These are phyloP conservation scores for Pyrrhosoma nymphula DNA, from an alignment of 2,888 invertebrate species.

Conservation along the genomic window DNA sequence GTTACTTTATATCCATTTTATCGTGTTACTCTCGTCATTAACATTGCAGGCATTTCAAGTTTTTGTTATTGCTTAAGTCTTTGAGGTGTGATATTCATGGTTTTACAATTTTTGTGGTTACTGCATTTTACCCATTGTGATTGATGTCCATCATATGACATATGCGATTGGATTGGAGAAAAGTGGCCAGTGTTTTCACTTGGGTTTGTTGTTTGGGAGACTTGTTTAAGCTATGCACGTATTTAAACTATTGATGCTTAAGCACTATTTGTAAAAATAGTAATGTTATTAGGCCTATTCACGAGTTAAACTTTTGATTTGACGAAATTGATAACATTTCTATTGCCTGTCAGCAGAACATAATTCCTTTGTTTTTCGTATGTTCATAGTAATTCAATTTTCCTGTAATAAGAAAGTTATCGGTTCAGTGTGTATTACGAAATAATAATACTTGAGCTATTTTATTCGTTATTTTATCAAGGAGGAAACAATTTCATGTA, in stretches of 20 bases:
- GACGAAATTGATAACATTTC: too few species aligned
- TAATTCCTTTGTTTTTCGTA: too few species aligned
- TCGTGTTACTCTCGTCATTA: not conserved
- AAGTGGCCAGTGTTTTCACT: not conserved
- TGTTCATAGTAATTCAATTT: too few species aligned
- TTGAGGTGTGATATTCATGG: not conserved
- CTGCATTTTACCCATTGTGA: not conserved
- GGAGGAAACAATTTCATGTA: too few species aligned
- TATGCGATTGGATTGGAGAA: not conserved
- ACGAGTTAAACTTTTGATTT: too few species aligned
- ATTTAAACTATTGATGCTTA: not conserved
- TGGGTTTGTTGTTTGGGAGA: not conserved
- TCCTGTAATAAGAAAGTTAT: too few species aligned
- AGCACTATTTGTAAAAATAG: not conserved
- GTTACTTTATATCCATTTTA: slow-evolving; percentile 71
- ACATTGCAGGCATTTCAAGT: not conserved
- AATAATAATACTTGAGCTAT: too few species aligned
- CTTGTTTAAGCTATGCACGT: not conserved
- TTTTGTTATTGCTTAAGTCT: not conserved
- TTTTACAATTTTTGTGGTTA: not conserved
- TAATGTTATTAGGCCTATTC: too few species aligned
- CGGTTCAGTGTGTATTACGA: too few species aligned
- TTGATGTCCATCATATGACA: not conserved
- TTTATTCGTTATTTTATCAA: too few species aligned
- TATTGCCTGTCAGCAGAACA: too few species aligned